Evolutionary conservation across 2,797 vertebrate genomes (phyloP).

Genomic region (Choloepus didactylus): DNA sequence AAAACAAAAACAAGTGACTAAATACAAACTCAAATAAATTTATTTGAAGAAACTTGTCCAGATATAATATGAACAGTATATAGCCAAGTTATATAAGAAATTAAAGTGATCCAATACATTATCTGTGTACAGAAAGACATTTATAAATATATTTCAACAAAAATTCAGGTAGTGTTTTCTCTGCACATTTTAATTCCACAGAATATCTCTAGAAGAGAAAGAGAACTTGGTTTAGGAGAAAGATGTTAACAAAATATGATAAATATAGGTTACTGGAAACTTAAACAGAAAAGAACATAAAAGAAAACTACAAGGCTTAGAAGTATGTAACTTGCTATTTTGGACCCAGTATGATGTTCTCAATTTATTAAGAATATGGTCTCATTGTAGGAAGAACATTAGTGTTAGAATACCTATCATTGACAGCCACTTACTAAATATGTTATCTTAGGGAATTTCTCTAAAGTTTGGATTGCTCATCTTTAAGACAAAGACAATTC

Average conservation of each 20-base stretch:
- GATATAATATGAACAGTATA: not conserved
- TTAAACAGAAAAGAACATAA: not conserved
- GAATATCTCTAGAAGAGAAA: conserved; percentile 47
- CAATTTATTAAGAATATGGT: conserved; percentile 14
- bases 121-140: not conserved
- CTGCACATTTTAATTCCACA: not conserved
- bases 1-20: not conserved
- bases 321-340: not conserved
- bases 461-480: not conserved
- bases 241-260: not conserved
- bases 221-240: not conserved
- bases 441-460: not conserved
- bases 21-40: conserved; percentile 47
- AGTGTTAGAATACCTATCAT: not conserved
- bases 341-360: not conserved
- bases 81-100: not conserved
- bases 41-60: conserved; percentile 32
- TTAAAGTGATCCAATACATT: not conserved
- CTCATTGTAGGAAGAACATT: not conserved
- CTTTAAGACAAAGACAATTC: conserved; percentile 15
- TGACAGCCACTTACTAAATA: not conserved
- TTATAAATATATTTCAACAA: conserved; percentile 36
- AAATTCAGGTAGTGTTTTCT: conserved; percentile 9
- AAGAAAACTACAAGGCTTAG: conserved; percentile 1
- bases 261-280: not conserved